Conservation (phyloP, 2,113 vertebrate genomes). For the Bungarus multicinctus region DNA sequence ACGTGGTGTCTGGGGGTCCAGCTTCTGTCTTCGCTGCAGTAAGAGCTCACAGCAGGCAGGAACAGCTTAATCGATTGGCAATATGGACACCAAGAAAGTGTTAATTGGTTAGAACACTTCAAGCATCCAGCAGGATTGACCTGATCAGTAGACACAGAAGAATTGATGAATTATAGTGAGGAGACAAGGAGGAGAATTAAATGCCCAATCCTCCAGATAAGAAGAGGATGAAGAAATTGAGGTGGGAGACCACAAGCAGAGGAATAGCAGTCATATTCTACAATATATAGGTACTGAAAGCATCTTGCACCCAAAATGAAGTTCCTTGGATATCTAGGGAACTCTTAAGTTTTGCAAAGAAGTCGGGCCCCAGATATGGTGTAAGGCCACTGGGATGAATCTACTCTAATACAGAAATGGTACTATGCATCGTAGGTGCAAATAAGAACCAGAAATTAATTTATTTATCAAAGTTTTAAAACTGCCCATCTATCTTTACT, state of each 20-base stretch:
- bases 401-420: background rate
- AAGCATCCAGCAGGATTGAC: conserved; percentile 58
- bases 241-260: background rate
- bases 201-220: background rate
- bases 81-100: conserved; percentile 57
- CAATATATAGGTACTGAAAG: background rate
- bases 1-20: conserved; percentile 22
- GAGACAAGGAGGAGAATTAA: conserved; percentile 54
- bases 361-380: background rate
- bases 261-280: background rate
- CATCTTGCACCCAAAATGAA: background rate
- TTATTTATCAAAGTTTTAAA: background rate
- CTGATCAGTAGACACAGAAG: conserved; percentile 60
- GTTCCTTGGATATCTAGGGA: background rate
- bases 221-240: background rate
- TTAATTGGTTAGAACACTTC: conserved; percentile 64
- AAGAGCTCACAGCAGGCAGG: conserved; percentile 53
- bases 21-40: conserved; percentile 50
- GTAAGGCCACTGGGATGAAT: background rate
- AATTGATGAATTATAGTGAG: conserved; percentile 48
- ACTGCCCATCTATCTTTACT: background rate
- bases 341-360: background rate
- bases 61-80: conserved; percentile 59
- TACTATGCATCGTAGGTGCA: background rate
- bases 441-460: background rate